Percentiles rank a stretch among this genome's conserved stretches.
These are phyloP conservation scores for Myotis brandtii DNA, from an alignment of 2,113 vertebrate species.

Conservation along the genomic window DNA sequence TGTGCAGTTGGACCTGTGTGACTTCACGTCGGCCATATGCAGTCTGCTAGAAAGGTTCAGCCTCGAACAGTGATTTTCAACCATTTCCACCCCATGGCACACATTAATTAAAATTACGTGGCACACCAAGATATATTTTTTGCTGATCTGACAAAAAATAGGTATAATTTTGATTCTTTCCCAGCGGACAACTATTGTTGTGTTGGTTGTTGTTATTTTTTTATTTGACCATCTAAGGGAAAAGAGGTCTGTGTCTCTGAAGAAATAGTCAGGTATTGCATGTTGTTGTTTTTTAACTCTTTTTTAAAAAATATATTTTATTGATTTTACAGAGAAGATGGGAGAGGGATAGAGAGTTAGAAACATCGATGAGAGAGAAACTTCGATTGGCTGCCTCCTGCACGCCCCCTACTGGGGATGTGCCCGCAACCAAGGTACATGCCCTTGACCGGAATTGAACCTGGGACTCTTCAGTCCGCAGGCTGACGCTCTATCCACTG, in stretches of 20 bases:
- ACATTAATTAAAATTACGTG: background rate
- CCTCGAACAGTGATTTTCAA: background rate
- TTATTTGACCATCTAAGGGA: background rate
- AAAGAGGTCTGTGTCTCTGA: background rate
- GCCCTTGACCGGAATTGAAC: too few species aligned
- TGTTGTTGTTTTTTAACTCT: background rate
- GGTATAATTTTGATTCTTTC: background rate
- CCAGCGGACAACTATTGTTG: background rate
- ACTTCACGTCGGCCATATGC: accelerated
- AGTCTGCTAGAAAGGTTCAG: background rate
- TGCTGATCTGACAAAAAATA: background rate
- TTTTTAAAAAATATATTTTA: too few species aligned
- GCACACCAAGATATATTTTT: background rate
- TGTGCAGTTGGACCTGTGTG: background rate
- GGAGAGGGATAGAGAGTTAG: too few species aligned
- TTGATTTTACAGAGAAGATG: too few species aligned
- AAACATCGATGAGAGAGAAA: too few species aligned
- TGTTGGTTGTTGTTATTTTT: background rate
- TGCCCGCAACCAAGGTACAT: too few species aligned
- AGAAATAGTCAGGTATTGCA: background rate
- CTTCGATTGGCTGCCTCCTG: too few species aligned
- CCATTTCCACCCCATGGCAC: background rate
- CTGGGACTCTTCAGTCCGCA: too few species aligned
- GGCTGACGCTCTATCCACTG: too few species aligned
- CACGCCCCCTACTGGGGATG: too few species aligned